These are phyloP conservation scores for Anagyrus pseudococci DNA, from an alignment of 2,888 invertebrate genomes.

Conservation along the genomic window DNA sequence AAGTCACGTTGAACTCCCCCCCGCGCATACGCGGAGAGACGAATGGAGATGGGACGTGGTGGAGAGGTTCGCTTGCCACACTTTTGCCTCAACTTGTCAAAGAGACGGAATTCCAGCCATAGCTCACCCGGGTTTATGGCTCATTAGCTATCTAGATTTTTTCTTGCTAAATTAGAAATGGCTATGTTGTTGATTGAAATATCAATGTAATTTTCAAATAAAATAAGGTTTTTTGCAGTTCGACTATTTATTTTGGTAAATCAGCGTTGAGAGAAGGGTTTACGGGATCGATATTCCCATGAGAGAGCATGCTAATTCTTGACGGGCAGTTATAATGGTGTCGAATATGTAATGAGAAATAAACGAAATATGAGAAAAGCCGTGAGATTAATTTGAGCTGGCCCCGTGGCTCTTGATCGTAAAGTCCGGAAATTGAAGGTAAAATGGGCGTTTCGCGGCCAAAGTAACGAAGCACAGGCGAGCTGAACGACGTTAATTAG, in stretches of 20 bases:
- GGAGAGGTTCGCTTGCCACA: no score
- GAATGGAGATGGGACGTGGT: no score
- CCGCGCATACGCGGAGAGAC: no score
- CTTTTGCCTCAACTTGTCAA: no score
- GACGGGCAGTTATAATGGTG: neutral
- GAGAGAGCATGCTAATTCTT: neutral
- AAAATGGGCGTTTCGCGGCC: conserved; percentile 28
- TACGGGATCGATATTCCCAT: neutral
- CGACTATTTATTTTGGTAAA: no score
- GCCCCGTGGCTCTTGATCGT: conserved; percentile 31
- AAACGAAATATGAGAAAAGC: conserved; percentile 26
- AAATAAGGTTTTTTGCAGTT: no score
- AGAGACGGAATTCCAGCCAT: no score
- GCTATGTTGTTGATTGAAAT: neutral
- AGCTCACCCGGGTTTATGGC: no score
- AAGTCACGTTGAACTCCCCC: no score
- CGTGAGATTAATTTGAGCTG: conserved; percentile 32
- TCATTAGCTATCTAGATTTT: no score
- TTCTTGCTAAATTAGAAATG: no score
- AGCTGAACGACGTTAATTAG: conserved; percentile 37
- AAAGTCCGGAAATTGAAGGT: conserved; percentile 37
- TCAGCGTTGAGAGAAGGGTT: no score
- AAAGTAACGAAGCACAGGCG: conserved; percentile 34
- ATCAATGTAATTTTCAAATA: neutral
- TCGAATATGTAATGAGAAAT: conserved; percentile 11